Evolutionary conservation across 2,888 invertebrate species (phyloP), one percentile per base, ranked within the genome.

Genomic region (Limenitis arthemis): DNA sequence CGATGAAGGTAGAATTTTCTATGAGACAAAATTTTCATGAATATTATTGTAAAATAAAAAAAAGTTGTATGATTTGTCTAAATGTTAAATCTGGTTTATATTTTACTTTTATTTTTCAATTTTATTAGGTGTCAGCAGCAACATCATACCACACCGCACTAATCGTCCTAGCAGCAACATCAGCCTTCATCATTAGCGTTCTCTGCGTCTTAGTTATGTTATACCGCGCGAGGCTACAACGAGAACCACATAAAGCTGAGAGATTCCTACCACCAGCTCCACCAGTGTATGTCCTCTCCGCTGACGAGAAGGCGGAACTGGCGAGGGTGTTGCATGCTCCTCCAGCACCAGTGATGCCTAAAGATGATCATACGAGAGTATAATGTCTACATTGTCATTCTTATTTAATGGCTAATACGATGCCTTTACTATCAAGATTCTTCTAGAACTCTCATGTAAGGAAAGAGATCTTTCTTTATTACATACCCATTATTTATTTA

Each of bases 121-220:
- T 20, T 20, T 20, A 3, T 20, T 20, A 87, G 87, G 86, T 87
- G 8, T 90, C 90, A n/a, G 86, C 90, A 31, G 86, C 91, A 30
- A 89, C 90, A 6, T 90, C 92, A 1, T 93, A 94, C 68, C 94
- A 94, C 70, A 91, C 93, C 8, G 93, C 93, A 39, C 86, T 94
- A 20, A 91, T 94, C 62, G 92, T 94, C 11, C 84, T 94, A 48
- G 93, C 92, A 29, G 93, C 93, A 1, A 91, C 91, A 6, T 93
- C 94, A 5, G 93, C 94, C 0, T 94, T 94, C 68, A 88, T 94
- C 51, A 93, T 94, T 70, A 93, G 93, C 69, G 91, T 93, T 20
- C 85, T 94, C 20, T 90, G 93, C 31, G 90, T 94, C 5, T 87
- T 94, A 9, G 88, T 94, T 4, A 91, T 93, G 88, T 77, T 94